A percentile compares a stretch with the other conserved stretches of the same genome.
These are phyloP conservation scores for Poecilobothrus nobilitatus DNA, from an alignment of 2,888 invertebrate species.

Conservation along the genomic window DNA sequence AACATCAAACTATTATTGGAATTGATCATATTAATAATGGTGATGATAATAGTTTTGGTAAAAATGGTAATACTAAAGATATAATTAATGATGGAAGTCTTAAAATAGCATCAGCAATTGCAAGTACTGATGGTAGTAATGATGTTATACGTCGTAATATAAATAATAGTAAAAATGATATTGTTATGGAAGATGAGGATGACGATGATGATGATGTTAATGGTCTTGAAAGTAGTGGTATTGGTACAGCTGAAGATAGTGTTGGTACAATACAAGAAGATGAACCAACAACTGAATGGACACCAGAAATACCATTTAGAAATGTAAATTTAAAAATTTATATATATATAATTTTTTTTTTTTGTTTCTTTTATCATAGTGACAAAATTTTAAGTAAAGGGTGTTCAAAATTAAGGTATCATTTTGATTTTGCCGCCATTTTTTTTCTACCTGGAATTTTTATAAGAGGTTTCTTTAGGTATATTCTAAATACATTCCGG, in stretches of 20 bases:
- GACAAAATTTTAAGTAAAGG: conserved; percentile 14
- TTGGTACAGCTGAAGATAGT: conserved; percentile 8
- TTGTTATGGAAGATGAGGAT: conserved; percentile 12
- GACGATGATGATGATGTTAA: conserved; percentile 28
- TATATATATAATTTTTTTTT: conserved; percentile 11
- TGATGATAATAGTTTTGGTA: neutral
- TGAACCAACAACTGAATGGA: conserved; percentile 76
- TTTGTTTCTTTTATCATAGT: conserved; percentile 8
- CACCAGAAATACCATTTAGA: conserved; percentile 85
- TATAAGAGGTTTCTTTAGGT: no score
- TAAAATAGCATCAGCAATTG: conserved; percentile 15
- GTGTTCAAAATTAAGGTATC: no score
- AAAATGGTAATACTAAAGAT: neutral
- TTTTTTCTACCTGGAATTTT: no score
- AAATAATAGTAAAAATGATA: conserved; percentile 8
- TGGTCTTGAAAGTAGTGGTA: no score
- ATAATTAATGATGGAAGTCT: conserved; percentile 13
- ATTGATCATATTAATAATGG: neutral
- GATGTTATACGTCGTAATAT: neutral
- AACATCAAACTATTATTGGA: neutral
- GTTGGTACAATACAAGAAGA: conserved; percentile 49
- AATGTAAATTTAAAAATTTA: conserved; percentile 66
- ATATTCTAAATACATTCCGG: no score
- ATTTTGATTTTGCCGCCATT: no score
- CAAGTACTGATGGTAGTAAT: neutral